Base-by-base conservation (phyloP, 2,888 invertebrate species). In the Craniophora ligustri region DNA sequence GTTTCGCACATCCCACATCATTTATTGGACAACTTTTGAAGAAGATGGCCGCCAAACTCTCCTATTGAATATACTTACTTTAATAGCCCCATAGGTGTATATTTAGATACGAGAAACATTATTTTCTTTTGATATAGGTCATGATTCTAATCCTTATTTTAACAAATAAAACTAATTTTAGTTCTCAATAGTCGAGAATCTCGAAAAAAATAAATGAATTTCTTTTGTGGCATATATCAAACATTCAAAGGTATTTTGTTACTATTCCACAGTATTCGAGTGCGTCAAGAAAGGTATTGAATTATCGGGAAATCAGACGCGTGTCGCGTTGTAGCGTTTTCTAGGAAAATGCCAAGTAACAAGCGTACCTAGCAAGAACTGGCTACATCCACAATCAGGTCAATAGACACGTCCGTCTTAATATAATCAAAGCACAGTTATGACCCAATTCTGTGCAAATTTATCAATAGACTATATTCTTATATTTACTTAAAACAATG, bases 181-280 rank as follows among this genome's bases (percentile, higher is more conserved):
- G 21, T 50, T 55, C 58, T 67, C 64, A 70, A 51, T 66, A 57
- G 63, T 53, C 60, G 42, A 53, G 39, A 47, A 45, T 63, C 62
- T 36, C 47, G 46, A 57, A 59, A 48, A 73, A 54, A 68, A 60
- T 76, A 73, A 56, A 67, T 63, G 56, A 75, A 76, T 79, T 77
- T 73, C 75, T 80, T 79, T 79, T 76, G 77, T 81, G 79, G 75
- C 73, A 63, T 73, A 77, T 77, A 61, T 79, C n/a, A n/a, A n/a
- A n/a, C n/a, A 72, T 55, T 55, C 40, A 45, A 40, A 57, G 31
- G 55, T 39, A 49, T 54, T 62, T 44, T 40, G 49, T 50, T 11
- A 26, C 23, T 30, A 21, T 36, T 28, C 3, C 3, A 18, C 30
- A 14, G 11, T 35, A 14, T 39, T 68, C 21, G 41, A 32, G 7